Evolutionary conservation across 2,113 vertebrate species (phyloP).

Genomic region (Lepus europaeus): DNA sequence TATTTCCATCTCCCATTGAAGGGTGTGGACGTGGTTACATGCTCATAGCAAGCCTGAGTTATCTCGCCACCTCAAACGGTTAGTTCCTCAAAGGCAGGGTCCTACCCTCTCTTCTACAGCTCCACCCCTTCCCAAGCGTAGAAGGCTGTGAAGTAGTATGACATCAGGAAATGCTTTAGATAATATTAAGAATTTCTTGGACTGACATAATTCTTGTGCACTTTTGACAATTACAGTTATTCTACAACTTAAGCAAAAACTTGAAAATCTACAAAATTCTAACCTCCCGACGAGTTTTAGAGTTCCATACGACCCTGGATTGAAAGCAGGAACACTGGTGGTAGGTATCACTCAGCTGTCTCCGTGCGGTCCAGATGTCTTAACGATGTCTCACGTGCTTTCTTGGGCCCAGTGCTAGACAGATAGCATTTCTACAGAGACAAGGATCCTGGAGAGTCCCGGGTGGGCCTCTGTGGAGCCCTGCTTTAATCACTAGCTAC

Average conservation of each 20-base stretch:
- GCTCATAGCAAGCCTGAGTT: neutral
- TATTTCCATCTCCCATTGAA: neutral
- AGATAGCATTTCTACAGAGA: neutral
- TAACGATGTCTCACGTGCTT: neutral
- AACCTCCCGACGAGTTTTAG: conserved; percentile 95
- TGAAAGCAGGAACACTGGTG: conserved; percentile 95
- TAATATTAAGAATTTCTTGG: neutral
- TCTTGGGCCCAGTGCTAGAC: neutral
- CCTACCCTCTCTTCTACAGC: neutral
- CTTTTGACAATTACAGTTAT: conserved; percentile 91
- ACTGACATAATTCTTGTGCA: conserved; percentile 55
- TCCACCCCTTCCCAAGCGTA: neutral
- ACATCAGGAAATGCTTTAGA: neutral
- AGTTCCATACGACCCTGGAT: conserved; percentile 96
- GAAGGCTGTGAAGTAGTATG: neutral
- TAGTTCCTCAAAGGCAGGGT: conserved; percentile 25
- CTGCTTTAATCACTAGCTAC: neutral
- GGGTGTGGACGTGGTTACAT: too few species aligned
- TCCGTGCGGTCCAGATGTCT: neutral
- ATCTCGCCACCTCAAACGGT: neutral
- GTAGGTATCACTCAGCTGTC: conserved; percentile 86
- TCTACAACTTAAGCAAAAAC: conserved; percentile 95
- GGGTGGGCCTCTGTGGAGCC: neutral
- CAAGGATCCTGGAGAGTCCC: neutral
- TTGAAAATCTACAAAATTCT: conserved; percentile 94